Conservation (phyloP, 2,797 vertebrate genomes). For the Anguilla pacifica region DNA sequence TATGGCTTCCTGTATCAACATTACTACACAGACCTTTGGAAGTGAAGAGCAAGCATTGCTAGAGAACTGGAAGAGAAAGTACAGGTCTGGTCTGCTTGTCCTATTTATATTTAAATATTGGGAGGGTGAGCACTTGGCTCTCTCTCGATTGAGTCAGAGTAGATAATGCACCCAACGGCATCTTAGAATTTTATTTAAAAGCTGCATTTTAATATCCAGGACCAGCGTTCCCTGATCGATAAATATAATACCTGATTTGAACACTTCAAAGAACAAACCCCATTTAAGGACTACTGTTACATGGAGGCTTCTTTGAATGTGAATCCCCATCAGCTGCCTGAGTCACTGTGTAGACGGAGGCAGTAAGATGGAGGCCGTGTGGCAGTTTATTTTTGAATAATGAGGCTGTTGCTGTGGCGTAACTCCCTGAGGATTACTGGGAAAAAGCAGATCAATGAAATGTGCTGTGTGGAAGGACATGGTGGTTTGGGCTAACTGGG, state of each 20-base stretch:
- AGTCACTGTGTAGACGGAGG: neutral
- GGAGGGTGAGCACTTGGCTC: neutral
- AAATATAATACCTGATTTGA: neutral
- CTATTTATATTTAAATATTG: neutral
- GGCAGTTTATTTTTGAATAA: neutral
- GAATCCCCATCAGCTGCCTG: neutral
- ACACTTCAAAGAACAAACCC: neutral
- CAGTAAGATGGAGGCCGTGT: neutral
- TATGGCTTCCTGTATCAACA: too few species aligned
- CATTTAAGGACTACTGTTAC: neutral
- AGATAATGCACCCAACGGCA: neutral
- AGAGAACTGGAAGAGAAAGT: too few species aligned
- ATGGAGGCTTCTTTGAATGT: neutral
- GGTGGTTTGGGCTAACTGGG: constrained; percentile 3
- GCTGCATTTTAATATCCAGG: neutral
- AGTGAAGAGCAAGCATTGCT: too few species aligned
- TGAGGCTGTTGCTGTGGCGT: neutral
- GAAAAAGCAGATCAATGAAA: constrained; percentile 5
- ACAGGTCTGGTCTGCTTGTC: neutral
- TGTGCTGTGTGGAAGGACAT: neutral
- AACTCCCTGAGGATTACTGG: neutral
- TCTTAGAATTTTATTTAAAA: neutral
- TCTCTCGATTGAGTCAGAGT: neutral
- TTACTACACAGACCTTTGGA: too few species aligned
- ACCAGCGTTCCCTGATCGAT: neutral